These are phyloP conservation scores for Zoroaster sp. DNA, from an alignment of 53 echinoderm and acorn worm species.

Conservation along the genomic window DNA sequence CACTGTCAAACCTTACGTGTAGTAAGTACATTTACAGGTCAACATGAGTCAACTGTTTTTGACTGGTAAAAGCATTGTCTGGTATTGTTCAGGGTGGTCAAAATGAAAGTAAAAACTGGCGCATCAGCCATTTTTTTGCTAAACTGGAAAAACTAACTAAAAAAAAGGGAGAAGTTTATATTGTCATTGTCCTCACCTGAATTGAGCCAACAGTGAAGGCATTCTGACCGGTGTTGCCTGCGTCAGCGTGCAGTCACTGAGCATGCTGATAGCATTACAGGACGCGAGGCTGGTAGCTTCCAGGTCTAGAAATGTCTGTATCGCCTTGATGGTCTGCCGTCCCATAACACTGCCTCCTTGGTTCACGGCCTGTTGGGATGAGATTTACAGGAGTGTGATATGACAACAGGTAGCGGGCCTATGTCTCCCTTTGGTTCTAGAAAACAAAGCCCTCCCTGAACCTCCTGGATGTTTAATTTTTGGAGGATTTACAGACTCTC, in stretches of 20 bases:
- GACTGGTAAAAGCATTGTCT: too few relatives aligned
- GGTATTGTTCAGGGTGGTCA: too few relatives aligned
- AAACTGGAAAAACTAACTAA: conserved; percentile 17
- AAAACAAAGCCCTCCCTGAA: too few relatives aligned
- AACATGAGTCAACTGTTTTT: too few relatives aligned
- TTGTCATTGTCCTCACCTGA: conserved; percentile 78
- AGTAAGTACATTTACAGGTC: too few relatives aligned
- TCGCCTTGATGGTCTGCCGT: conserved; percentile 58
- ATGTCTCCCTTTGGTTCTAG: too few relatives aligned
- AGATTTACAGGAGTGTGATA: not conserved
- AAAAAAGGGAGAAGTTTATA: too few relatives aligned
- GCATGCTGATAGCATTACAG: conserved; percentile 26
- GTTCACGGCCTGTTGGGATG: conserved; percentile 57
- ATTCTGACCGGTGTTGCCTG: conserved; percentile 86
- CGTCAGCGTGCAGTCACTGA: conserved; percentile 72
- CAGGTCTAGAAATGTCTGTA: conserved; percentile 71
- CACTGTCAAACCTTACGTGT: too few relatives aligned
- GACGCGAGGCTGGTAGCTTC: conserved; percentile 57
- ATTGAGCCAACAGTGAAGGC: conserved; percentile 85
- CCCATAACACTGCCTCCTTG: conserved; percentile 87
- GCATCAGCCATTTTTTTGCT: not conserved
- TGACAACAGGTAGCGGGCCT: not conserved
- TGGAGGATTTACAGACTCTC: too few relatives aligned
- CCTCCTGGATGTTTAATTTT: too few relatives aligned
- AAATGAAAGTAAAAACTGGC: too few relatives aligned